Conservation (phyloP, 2,113 vertebrate species). For the Emberiza fucata region DNA sequence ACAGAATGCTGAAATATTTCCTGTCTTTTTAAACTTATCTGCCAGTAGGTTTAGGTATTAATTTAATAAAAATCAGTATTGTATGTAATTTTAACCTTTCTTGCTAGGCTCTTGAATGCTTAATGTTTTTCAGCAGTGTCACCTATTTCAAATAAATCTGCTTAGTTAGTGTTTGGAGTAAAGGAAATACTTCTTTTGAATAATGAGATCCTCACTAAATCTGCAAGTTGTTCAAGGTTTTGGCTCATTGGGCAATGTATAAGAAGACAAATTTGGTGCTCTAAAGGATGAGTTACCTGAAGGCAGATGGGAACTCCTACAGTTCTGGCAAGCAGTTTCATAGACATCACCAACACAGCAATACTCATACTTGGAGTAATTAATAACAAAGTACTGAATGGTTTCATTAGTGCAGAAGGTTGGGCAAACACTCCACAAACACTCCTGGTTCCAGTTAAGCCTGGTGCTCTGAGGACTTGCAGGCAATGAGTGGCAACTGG, state of each 20-base stretch:
- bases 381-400: background rate
- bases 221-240: background rate
- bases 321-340: background rate
- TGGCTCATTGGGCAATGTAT: background rate
- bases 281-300: background rate
- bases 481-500: background rate
- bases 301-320: background rate
- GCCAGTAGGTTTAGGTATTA: background rate
- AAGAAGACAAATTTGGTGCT: background rate
- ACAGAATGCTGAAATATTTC: background rate
- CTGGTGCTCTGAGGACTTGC: background rate
- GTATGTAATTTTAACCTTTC: background rate
- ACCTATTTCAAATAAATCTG: background rate
- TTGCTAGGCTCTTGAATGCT: background rate
- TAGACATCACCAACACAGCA: background rate
- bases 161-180: background rate
- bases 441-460: background rate
- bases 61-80: background rate
- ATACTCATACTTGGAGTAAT: background rate
- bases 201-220: background rate
- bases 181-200: background rate
- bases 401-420: background rate
- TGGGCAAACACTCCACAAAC: fast-evolving
- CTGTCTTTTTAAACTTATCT: background rate
- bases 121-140: background rate